Base-by-base conservation (phyloP, 2,888 invertebrate species). In the Hydroisotoma schaefferi region DNA sequence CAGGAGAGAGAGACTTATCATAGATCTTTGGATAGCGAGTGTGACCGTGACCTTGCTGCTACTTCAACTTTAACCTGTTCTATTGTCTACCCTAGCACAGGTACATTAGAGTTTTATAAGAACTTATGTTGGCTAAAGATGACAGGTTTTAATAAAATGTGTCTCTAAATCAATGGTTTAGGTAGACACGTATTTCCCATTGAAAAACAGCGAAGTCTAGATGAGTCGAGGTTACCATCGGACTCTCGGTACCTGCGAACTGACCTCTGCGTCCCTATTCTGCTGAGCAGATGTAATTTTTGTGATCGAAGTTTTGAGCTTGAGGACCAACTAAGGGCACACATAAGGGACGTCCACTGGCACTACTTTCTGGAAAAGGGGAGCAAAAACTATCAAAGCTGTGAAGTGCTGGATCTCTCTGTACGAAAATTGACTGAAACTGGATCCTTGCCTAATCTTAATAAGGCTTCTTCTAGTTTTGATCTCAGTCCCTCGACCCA, bases 241-340 rank as follows among this genome's bases (percentile, higher is more conserved):
- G 27, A 29, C 18, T 20, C 18, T 37, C 52, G 59, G 22, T 63
- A 59, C 49, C 37, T 63, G 2, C 56, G 63, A 28, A 63, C 63
- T 3, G 63, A 63, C 38, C 38, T 63, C 2, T 63, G 63, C 37
- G 44, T 57, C 12, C 57, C 63, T 2, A 57, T 63, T 27, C 55
- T 63, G 2, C 44, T 49, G 54, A 59, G 56, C 38, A 57, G 60
- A 55, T 63, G 63, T 29, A 63, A 44, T 33, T 57, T 63, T 51
- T 63, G 63, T 55, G 63, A 59, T 49, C 47, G 55, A 20, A 60
- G 59, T 28, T 63, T 63, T 46, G 63, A 63, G 49, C 49, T 60
- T 18, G 63, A 63, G 15, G 63, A 63, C 26, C 54, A 63, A 20
- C 33, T 63, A 18, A 27, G 63, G 29, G 54, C 54, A 18, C 63